Evolutionary conservation across 2,888 invertebrate species (phyloP).

Genomic region (Cancer borealis): DNA sequence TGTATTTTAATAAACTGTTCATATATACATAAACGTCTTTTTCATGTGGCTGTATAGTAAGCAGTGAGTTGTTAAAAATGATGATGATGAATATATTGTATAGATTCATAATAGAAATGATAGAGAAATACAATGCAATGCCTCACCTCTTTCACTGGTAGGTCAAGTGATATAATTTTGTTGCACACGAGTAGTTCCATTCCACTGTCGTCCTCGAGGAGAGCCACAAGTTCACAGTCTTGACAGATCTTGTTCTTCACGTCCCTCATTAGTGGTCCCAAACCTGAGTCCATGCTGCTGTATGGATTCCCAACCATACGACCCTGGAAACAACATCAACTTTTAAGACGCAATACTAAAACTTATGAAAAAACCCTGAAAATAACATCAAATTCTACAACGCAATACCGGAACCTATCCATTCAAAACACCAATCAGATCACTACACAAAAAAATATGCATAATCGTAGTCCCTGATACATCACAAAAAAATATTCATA

Average conservation of each 20-base stretch:
- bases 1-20: neutral
- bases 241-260: constrained; percentile 99
- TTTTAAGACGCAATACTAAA: neutral
- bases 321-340: constrained; percentile 83
- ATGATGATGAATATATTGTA: neutral
- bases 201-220: constrained; percentile 98
- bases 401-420: neutral
- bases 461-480: neutral
- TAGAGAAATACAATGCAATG: neutral
- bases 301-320: constrained; percentile 99
- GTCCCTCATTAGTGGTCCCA: constrained; percentile 98
- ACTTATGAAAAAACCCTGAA: constrained; percentile 84
- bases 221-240: constrained; percentile 98
- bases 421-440: neutral
- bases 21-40: neutral
- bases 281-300: constrained; percentile 93
- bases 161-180: constrained; percentile 97
- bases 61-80: neutral
- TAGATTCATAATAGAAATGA: neutral
- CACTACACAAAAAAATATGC: neutral
- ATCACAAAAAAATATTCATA: neutral
- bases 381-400: neutral
- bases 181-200: constrained; percentile 99
- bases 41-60: neutral
- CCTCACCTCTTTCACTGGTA: constrained; percentile 91